A percentile compares a stretch with the other conserved stretches of the same genome.
Evolutionary conservation across 2,113 vertebrate species (phyloP).

Genomic region (Halcyon senegalensis): DNA sequence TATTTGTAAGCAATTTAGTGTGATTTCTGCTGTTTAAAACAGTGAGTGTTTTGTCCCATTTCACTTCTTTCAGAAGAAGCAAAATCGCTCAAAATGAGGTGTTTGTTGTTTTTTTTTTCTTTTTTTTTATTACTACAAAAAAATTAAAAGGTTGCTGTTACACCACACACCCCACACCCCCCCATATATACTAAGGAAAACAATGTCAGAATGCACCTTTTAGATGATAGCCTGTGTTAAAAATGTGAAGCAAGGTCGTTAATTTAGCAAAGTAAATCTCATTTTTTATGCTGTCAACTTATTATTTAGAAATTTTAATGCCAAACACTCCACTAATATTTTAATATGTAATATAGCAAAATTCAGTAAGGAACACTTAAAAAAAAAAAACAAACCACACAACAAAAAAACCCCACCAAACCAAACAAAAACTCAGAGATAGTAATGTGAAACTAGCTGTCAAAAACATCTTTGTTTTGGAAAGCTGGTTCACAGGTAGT

Average conservation of each 20-base stretch:
- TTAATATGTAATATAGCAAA: slow-evolving; percentile 30
- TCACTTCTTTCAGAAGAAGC: neutral
- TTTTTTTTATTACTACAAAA: neutral
- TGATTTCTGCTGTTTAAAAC: neutral
- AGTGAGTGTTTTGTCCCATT: neutral
- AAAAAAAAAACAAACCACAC: neutral
- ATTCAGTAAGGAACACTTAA: neutral
- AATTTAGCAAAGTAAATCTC: neutral
- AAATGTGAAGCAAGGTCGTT: neutral
- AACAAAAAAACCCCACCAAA: no score
- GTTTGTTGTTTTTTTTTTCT: neutral
- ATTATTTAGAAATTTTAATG: neutral
- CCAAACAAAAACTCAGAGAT: neutral
- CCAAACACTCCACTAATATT: neutral
- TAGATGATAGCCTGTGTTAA: neutral
- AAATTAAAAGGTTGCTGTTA: neutral
- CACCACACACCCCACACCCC: neutral
- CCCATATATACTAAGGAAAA: neutral
- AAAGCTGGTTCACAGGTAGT: slow-evolving; percentile 68
- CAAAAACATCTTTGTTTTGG: slow-evolving; percentile 57
- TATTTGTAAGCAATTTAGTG: neutral
- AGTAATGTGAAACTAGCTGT: slow-evolving; percentile 48
- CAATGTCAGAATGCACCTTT: neutral
- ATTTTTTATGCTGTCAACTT: neutral
- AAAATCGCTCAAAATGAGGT: neutral